Percentiles rank a stretch among this genome's conserved stretches.
Evolutionary conservation across 2,888 invertebrate species (phyloP).

Genomic region (Drosophila limbata): DNA sequence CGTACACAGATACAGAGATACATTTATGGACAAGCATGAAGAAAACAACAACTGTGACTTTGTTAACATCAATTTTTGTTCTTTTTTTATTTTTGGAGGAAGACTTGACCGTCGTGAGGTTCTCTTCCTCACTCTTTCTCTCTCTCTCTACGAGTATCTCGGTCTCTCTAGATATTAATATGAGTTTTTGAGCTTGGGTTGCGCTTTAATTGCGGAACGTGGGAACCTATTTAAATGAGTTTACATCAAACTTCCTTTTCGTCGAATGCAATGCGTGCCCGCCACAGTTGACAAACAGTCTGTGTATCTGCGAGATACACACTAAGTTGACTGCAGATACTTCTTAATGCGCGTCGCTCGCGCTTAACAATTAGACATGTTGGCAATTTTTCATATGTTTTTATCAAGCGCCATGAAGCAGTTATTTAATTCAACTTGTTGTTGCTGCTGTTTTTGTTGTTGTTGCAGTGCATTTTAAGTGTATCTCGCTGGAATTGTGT

Average conservation of each 20-base stretch:
- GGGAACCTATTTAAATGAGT: constrained; percentile 75
- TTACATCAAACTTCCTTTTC: constrained; percentile 56
- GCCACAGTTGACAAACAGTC: constrained; percentile 34
- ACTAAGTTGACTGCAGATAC: constrained; percentile 29
- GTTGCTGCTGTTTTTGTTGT: constrained; percentile 12
- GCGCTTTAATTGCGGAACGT: constrained; percentile 76
- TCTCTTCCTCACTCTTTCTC: background rate
- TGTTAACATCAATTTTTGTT: constrained; percentile 44
- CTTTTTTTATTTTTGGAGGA: constrained; percentile 24
- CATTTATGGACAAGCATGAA: constrained; percentile 47
- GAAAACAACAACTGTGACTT: constrained; percentile 53
- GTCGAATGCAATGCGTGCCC: constrained; percentile 46
- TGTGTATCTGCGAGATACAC: constrained; percentile 49
- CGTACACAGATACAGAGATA: constrained; percentile 46
- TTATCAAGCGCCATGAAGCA: constrained; percentile 37
- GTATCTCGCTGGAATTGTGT: constrained; percentile 22
- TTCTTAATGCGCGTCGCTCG: constrained; percentile 66
- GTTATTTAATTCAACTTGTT: constrained; percentile 9
- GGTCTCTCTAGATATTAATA: constrained; percentile 5
- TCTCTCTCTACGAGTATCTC: background rate
- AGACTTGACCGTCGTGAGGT: constrained; percentile 16
- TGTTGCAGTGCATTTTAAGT: constrained; percentile 38
- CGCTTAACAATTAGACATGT: constrained; percentile 75
- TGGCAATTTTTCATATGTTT: constrained; percentile 53
- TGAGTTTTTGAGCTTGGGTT: constrained; percentile 45